Evolutionary conservation across 2,113 vertebrate genomes (phyloP).

Genomic region (Hiodon tergisus): DNA sequence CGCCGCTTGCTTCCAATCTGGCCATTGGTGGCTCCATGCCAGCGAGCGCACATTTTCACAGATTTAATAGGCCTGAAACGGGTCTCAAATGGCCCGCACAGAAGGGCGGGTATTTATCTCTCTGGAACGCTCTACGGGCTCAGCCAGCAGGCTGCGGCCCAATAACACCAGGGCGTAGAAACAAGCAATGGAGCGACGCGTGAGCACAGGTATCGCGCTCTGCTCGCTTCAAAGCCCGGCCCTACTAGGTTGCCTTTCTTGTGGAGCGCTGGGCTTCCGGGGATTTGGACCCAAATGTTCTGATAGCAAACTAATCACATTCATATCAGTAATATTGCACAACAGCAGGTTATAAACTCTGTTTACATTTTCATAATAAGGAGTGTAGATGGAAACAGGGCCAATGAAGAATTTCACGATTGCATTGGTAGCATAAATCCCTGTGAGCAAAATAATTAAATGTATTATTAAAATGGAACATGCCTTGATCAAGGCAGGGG

Average conservation of each 20-base stretch:
- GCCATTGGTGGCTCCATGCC: background rate
- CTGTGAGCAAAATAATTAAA: no score
- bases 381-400: no score
- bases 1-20: background rate
- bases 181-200: background rate
- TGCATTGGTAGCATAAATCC: no score
- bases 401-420: no score
- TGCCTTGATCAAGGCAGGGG: no score
- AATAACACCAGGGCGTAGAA: background rate
- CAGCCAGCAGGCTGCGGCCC: background rate
- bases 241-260: background rate
- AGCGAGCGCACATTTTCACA: background rate
- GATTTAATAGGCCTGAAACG: background rate
- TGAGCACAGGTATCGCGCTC: background rate
- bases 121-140: background rate
- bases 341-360: no score
- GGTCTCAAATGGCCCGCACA: background rate
- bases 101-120: background rate
- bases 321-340: no score
- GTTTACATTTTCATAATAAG: no score
- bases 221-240: background rate
- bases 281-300: no score
- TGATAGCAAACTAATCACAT: no score
- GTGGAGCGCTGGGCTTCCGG: no score
- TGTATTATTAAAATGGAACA: no score